Evolutionary conservation across 2,888 invertebrate genomes (phyloP), one percentile per base, ranked within the genome.

Genomic region (Drosophila prostipennis): DNA sequence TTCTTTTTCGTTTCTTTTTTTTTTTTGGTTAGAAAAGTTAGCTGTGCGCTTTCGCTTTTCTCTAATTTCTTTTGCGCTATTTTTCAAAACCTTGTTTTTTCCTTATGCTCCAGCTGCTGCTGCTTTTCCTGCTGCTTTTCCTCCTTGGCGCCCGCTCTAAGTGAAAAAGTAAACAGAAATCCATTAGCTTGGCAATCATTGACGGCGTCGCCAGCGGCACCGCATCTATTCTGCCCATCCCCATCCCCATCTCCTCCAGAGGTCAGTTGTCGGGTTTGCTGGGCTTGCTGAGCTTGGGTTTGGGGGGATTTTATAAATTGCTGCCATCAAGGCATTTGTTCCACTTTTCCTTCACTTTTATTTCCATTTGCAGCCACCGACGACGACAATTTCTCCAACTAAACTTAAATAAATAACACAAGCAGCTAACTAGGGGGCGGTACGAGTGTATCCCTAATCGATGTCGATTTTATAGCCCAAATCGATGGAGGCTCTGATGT

Each of bases 401-500:
- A 61, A 63, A 70, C 70, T 68, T 71, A 58, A 83, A 86, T 81
- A 86, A 83, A 79, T 76, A 72, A 70, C 72, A 68, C 51, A 56
- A 48, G 57, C 56, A 73, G 59, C 79, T 71, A 76, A 37, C 60
- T 80, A 76, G 36, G 54, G 43, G 43, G 45, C n/a, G 43, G 45
- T n/a, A n/a, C n/a, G n/a, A 10, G 36, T 34, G 5, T 32, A 32
- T 34, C 4, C 54, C 72, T 89, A 89, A 63, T 91, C 91, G 42
- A 90, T 80, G 53, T 91, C 91, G 53, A 92, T 76, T 73, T 91
- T 91, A 68, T 92, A 92, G 48, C 91, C 91, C 71, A 92, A 80
- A 78, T 92, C 91, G 42, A 92, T 91, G 53, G 91, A 91, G 51
- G 91, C 91, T 43, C 91, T 86, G 67, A 92, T 91, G 70, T 92